Base-by-base conservation (phyloP, 35 echinoderm and acorn worm genomes). In the Heliocidaris tuberculata region DNA sequence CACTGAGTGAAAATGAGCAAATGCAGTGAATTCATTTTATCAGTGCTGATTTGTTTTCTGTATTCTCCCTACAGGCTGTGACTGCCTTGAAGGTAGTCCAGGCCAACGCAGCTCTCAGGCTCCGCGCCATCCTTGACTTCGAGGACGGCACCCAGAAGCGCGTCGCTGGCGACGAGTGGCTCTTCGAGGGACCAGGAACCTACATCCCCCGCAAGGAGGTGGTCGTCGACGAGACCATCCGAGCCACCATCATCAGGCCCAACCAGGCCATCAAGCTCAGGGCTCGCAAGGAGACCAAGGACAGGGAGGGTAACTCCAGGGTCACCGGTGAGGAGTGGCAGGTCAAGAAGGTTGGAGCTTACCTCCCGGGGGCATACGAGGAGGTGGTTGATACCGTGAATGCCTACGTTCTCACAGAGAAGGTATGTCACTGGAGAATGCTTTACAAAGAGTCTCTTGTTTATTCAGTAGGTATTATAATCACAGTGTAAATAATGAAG, bases 221-320 rank as follows among this genome's bases (percentile, higher is more conserved):
- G 10, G 94, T 96, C 13, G 97, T 99, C 8, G 98, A 99, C 85
- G 98, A 97, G 90, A 99, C 98, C 7, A 95, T 97, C 95, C 61
- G 98, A 15, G 98, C 98, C 2, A 99, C 98, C 16, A 94, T 99
- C 30, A 97, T 99, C 97, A 97, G 96, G 85, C 96, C 98, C 60
- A 99, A 99, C 96, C 98, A 99, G 95, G 96, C 98, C 17, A 99
- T 99, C 94, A 99, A 99, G 95, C 98, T 99, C 1, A 50, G 98
- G 48, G 98, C 98, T 27, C 94, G 98, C 50, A 99, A 99, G 88
- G 98, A 99, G 94, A 97, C 97, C 7, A 48, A 95, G 85, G 98
- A 97, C 88, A 91, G 97, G 29, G 78, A 95, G 17, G 98, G 96
- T 17, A 90, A 30, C 19, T 47, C 92, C 13, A 95, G 98, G 35